Evolutionary conservation across 2,113 vertebrate species (phyloP).

Genomic region (Oostethus manadensis): DNA sequence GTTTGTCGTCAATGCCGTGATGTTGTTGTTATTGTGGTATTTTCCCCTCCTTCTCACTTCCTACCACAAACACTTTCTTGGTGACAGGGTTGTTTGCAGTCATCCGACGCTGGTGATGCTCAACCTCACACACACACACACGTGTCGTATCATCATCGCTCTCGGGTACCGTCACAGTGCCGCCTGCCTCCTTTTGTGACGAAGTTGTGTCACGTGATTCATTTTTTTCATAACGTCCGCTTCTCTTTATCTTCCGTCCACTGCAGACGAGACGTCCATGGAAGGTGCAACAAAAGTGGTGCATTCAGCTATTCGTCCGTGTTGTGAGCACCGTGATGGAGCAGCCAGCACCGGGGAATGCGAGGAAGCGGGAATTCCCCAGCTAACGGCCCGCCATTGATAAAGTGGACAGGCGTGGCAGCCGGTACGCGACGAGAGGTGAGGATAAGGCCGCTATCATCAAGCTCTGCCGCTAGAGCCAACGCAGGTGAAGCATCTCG

Average conservation of each 20-base stretch:
- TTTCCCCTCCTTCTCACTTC: conserved; percentile 58
- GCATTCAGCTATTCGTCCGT: not conserved
- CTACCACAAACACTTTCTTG: conserved; percentile 63
- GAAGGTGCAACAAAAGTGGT: not conserved
- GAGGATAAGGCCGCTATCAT: conserved; percentile 34
- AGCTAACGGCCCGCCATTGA: conserved; percentile 50
- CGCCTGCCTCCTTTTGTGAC: not conserved
- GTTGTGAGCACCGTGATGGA: too few relatives aligned
- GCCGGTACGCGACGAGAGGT: conserved; percentile 62
- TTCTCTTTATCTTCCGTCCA: conserved; percentile 33
- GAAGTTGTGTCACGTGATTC: conserved; percentile 17
- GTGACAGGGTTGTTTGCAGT: conserved; percentile 6
- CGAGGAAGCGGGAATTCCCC: conserved; percentile 54
- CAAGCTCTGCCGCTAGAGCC: too few relatives aligned
- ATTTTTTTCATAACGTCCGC: conserved; percentile 52
- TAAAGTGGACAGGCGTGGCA: conserved; percentile 58
- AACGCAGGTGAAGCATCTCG: conserved; percentile 5
- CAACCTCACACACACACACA: not conserved
- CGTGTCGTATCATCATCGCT: not conserved
- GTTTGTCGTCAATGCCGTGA: not conserved
- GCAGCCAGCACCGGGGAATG: conserved; percentile 14
- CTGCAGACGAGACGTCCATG: not conserved
- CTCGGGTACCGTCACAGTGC: not conserved
- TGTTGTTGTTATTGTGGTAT: conserved; percentile 63
- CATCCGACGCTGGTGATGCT: not conserved